Base-by-base conservation (phyloP, 2,797 vertebrate species). In the Phoeniculus purpureus region DNA sequence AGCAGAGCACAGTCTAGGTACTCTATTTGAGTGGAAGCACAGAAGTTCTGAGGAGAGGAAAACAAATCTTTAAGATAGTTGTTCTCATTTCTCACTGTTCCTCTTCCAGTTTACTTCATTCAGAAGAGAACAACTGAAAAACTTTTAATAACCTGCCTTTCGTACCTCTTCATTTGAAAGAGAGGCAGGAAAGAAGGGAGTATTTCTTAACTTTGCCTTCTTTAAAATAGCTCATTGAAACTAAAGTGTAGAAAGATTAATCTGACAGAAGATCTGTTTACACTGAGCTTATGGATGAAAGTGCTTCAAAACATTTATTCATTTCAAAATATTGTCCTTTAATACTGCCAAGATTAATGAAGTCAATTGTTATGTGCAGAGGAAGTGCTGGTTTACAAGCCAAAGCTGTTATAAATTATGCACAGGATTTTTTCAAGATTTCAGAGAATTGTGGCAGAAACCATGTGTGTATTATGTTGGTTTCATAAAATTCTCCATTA, bases 341-440 rank as follows among this genome's bases (percentile, higher is more conserved):
- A 90, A 91, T 85, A 68, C 29, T 93, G 72, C 60, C 89, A 94
- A 85, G 61, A 95, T 85, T 80, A 92, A 47, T 72, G 51, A 90
- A 93, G 91, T 59, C 37, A 43, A 29, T 73, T 83, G 59, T 78
- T 71, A 76, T 87, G 48, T 82, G 61, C 37, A 86, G 51, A 92
- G 59, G 61, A 91, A 93, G 29, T 50, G 37, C 17, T 4, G 7
- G 48, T 65, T 90, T 88, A 65, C 50, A 90, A 80, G 55, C 61
- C 29, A 93, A 90, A 72, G 19, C 58, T 84, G 21, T 81, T 81
- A 64, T 1, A 7, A 89, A 79, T 83, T 66, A 78, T 6, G 7
- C 72, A 17, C 14, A 52, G 31, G 20, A 60, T 71, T 76, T 95
- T 93, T 94, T 91, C 64, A 89, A 76, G 15, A 61, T 84, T 94